Conservation (phyloP, 2,113 vertebrate genomes). For the Uropsilus gracilis region DNA sequence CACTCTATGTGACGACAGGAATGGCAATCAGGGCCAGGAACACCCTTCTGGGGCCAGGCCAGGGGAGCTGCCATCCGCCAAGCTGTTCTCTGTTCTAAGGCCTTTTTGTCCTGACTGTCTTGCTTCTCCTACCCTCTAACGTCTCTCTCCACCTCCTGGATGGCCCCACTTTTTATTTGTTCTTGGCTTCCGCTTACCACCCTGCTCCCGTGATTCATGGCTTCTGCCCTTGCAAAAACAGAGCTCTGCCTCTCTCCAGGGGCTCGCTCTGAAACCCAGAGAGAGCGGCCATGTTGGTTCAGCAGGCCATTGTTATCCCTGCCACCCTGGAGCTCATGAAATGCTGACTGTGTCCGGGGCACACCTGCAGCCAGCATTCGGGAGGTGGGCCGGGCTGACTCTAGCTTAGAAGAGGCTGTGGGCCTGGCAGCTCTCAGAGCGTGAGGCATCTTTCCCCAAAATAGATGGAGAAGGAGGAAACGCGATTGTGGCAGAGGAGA, state of each 20-base stretch:
- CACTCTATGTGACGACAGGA: background rate
- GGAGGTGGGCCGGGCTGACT: background rate
- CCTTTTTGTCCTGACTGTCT: rapidly evolving
- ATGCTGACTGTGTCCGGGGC: background rate
- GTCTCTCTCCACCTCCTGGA: background rate
- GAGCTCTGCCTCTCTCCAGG: background rate
- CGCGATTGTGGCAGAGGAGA: background rate
- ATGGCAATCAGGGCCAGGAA: background rate
- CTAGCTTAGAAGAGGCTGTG: background rate
- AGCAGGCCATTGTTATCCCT: background rate
- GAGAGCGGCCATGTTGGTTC: background rate
- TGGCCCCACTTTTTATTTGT: background rate
- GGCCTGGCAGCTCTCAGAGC: background rate
- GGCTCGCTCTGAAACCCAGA: background rate
- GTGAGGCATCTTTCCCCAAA: background rate
- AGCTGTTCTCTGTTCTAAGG: background rate
- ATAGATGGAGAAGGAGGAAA: background rate
- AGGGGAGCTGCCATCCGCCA: background rate
- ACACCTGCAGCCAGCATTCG: background rate
- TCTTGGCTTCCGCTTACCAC: background rate
- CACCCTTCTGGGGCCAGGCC: background rate
- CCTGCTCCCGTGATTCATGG: constrained; percentile 9
- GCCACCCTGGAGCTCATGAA: background rate
- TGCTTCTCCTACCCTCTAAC: background rate
- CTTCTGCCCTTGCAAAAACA: constrained; percentile 24